A percentile compares a stretch with the other conserved stretches of the same genome.
These are phyloP conservation scores for Nemopilema nomurai DNA, from an alignment of 30 jellyfish, hydroid and myxozoan genomes.

Conservation along the genomic window DNA sequence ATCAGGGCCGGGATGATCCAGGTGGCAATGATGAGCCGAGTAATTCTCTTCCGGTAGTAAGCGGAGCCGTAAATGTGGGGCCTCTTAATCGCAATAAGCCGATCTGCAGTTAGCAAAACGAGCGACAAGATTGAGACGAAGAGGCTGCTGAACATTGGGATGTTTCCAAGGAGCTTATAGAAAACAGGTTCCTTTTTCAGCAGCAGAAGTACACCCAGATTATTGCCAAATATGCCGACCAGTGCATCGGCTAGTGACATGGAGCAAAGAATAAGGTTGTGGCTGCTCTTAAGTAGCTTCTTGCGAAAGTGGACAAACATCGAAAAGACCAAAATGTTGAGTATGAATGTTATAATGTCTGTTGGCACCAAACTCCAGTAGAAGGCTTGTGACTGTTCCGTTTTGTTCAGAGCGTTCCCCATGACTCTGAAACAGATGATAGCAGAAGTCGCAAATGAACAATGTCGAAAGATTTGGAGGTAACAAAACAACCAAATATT, in stretches of 20 bases:
- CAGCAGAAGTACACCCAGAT: conserved; percentile 35
- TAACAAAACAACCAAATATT: too few species aligned
- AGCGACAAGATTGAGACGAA: conserved; percentile 46
- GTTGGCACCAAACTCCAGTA: conserved; percentile 26
- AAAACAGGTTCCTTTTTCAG: not conserved
- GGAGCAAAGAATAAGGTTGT: conserved; percentile 55
- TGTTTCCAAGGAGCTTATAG: conserved; percentile 39
- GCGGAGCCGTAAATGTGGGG: conserved; percentile 20
- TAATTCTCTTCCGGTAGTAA: not conserved
- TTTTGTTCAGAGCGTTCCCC: conserved; percentile 1
- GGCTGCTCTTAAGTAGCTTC: conserved; percentile 34
- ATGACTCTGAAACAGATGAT: not conserved
- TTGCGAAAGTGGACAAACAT: conserved; percentile 32
- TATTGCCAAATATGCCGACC: conserved; percentile 42
- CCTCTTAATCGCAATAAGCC: conserved; percentile 47
- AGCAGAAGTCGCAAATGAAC: too few species aligned
- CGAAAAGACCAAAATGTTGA: conserved; percentile 19
- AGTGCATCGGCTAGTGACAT: conserved; percentile 55
- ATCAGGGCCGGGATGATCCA: conserved; percentile 51
- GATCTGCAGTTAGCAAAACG: conserved; percentile 38
- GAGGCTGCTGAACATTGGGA: conserved; percentile 59
- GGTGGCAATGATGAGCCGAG: conserved; percentile 7
- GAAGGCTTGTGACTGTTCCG: conserved; percentile 17
- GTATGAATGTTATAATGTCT: conserved; percentile 1
- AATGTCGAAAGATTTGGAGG: too few species aligned